These are phyloP conservation scores for Hemibagrus guttatus DNA, from an alignment of 2,797 vertebrate species.

Conservation along the genomic window DNA sequence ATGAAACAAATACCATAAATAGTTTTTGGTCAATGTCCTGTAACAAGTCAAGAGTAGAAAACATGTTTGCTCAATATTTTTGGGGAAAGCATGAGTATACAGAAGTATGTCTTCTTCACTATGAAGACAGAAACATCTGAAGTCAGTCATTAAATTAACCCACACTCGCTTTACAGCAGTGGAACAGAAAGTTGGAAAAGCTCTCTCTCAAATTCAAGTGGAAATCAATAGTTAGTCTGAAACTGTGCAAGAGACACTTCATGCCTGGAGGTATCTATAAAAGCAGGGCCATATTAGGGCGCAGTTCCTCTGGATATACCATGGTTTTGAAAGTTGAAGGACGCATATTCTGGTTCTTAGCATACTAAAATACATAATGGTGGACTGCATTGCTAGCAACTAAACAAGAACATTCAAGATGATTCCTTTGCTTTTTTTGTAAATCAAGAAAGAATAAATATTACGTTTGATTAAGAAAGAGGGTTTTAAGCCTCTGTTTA, in stretches of 20 bases:
- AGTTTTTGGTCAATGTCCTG: slow-evolving; percentile 54
- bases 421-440: neutral
- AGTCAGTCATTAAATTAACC: slow-evolving; percentile 18
- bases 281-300: slow-evolving; percentile 75
- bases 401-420: neutral
- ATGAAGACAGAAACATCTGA: slow-evolving; percentile 38
- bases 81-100: slow-evolving; percentile 47
- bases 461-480: neutral
- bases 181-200: slow-evolving; percentile 21
- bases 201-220: slow-evolving; percentile 42
- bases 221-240: slow-evolving; percentile 68
- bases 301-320: slow-evolving; percentile 62
- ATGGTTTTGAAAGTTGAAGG: slow-evolving; percentile 57
- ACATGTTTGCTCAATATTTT: slow-evolving; percentile 57
- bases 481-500: neutral
- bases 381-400: slow-evolving; percentile 44
- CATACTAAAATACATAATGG: slow-evolving; percentile 62
- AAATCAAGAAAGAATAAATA: too few species aligned
- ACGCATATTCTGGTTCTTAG: slow-evolving; percentile 65
- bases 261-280: slow-evolving; percentile 66
- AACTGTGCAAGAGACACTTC: slow-evolving; percentile 66
- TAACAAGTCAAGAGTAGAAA: slow-evolving; percentile 38
- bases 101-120: slow-evolving; percentile 38
- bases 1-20: slow-evolving; percentile 60
- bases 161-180: slow-evolving; percentile 26